A percentile compares a stretch with the other conserved stretches of the same genome.
Conservation (phyloP, 2,797 vertebrate species). For the Coracias cyanogaster region DNA sequence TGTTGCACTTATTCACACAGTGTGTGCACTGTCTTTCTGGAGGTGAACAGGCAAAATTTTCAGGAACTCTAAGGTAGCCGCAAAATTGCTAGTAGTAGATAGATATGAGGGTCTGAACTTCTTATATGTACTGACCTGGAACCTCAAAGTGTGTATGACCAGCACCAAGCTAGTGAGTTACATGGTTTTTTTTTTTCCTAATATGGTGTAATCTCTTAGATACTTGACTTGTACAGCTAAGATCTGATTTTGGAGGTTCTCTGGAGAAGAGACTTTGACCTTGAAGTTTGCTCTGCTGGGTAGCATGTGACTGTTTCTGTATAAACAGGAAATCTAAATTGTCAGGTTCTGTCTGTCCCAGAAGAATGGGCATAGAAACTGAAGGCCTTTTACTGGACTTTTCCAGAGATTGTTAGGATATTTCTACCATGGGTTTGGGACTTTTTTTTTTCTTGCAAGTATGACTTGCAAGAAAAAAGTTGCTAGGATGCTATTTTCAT, state of each 20-base stretch:
- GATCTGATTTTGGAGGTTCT: not conserved
- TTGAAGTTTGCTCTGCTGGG: not conserved
- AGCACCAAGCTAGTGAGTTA: not conserved
- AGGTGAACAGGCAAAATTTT: not conserved
- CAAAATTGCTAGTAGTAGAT: not conserved
- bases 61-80: not conserved
- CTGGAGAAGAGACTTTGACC: not conserved
- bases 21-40: not conserved
- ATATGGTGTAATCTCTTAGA: not conserved
- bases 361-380: conserved; percentile 25
- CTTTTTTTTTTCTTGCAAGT: not conserved
- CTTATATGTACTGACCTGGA: not conserved
- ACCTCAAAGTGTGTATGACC: not conserved
- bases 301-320: not conserved
- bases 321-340: conserved; percentile 8
- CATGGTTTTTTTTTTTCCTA: not conserved
- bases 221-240: not conserved
- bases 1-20: not conserved
- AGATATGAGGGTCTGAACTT: not conserved
- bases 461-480: conserved; percentile 21
- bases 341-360: not conserved
- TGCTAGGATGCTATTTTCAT: conserved; percentile 51
- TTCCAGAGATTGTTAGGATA: not conserved
- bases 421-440: not conserved
- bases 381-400: conserved; percentile 3